Evolutionary conservation across 1,140 invertebrate genomes (phyloP).

Genomic region (Cotesia vestalis): DNA sequence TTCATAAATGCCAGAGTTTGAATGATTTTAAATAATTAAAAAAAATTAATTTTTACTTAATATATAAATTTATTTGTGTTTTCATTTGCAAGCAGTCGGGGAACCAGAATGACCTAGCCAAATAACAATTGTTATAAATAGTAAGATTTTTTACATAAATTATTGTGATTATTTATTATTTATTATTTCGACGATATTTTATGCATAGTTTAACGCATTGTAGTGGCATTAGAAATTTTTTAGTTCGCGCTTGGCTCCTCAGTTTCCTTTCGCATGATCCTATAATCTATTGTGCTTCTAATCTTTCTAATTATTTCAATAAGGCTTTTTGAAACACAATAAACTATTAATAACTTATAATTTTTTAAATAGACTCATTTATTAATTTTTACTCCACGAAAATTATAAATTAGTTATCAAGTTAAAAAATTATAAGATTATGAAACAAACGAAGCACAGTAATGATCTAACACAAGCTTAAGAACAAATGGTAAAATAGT

Average conservation of each 20-base stretch:
- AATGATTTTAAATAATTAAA: background rate
- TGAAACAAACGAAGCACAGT: background rate
- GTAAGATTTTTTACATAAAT: slow-evolving; percentile 58
- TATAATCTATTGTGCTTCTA: too few species aligned
- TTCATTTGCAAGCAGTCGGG: slow-evolving; percentile 63
- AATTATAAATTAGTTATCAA: background rate
- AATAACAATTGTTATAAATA: slow-evolving; percentile 64
- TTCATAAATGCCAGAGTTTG: slow-evolving; percentile 1
- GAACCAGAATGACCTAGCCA: slow-evolving; percentile 64
- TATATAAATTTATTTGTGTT: slow-evolving; percentile 56
- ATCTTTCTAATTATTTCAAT: background rate
- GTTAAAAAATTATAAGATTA: background rate
- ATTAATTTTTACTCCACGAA: background rate
- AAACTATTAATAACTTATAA: background rate
- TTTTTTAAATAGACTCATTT: background rate
- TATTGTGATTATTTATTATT: slow-evolving; percentile 35
- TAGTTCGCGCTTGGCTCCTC: too few species aligned
- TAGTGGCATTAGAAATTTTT: too few species aligned
- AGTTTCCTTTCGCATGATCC: background rate
- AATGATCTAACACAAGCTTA: slow-evolving; percentile 27
- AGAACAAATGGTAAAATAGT: slow-evolving; percentile 40
- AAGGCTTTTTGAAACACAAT: background rate
- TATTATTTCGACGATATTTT: background rate
- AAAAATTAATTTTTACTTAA: background rate
- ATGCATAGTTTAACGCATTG: slow-evolving; percentile 9